Conservation (phyloP, 2,888 invertebrate genomes). For the Platynereis dumerilii region DNA sequence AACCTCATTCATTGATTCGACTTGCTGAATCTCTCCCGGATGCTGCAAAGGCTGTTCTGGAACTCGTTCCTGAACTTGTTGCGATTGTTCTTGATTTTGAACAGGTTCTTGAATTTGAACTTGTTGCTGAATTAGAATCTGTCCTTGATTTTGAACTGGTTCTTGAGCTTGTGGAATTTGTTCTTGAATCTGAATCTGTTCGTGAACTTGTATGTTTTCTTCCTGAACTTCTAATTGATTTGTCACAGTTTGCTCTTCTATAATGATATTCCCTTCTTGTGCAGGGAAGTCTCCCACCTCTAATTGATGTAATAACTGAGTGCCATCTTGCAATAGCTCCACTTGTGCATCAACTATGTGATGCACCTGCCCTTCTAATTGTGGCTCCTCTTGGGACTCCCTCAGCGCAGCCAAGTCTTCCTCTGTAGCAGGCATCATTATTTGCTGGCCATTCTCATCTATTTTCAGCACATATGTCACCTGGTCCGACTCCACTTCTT, state of each 20-base stretch:
- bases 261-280: neutral
- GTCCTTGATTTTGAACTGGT: too few species aligned
- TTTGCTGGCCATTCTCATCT: conserved; percentile 5
- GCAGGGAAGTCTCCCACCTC: neutral
- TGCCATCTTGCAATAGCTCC: neutral
- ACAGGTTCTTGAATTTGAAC: too few species aligned
- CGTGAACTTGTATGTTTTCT: neutral
- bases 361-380: conserved; percentile 11
- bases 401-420: conserved; percentile 8
- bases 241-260: neutral
- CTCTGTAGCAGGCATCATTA: conserved; percentile 9
- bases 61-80: neutral
- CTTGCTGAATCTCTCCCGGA: conserved; percentile 1
- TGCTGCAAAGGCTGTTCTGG: neutral
- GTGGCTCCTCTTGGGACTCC: conserved; percentile 12
- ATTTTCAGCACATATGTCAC: conserved; percentile 21
- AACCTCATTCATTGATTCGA: neutral
- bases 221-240: neutral
- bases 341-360: neutral
- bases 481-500: conserved; percentile 3
- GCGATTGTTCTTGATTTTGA: too few species aligned
- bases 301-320: too few species aligned
- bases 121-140: too few species aligned
- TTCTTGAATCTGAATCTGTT: too few species aligned
- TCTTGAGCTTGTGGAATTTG: too few species aligned